Conservation (phyloP, 2,888 invertebrate genomes). For the Linnaemya tessellans region DNA sequence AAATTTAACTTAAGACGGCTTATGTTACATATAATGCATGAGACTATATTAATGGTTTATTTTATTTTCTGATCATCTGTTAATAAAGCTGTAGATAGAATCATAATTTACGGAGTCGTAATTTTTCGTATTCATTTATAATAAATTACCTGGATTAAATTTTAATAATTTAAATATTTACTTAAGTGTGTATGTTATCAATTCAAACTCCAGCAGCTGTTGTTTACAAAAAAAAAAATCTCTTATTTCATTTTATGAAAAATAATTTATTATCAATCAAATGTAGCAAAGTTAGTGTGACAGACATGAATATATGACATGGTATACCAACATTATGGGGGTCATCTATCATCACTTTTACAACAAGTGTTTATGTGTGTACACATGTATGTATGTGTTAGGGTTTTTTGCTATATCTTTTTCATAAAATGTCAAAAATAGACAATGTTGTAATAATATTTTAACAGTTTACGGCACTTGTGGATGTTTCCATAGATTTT, state of each 20-base stretch:
- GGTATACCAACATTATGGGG: constrained; percentile 41
- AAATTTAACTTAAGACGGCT: background rate
- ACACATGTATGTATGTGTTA: background rate
- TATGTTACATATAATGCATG: background rate
- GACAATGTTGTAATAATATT: constrained; percentile 38
- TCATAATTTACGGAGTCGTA: background rate
- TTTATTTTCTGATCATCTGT: background rate
- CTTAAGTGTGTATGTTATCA: constrained; percentile 56
- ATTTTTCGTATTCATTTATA: constrained; percentile 25
- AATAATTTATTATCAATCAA: constrained; percentile 67
- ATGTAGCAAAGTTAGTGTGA: constrained; percentile 23
- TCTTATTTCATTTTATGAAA: constrained; percentile 26
- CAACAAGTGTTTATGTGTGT: constrained; percentile 41
- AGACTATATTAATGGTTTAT: background rate
- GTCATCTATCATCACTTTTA: constrained; percentile 63
- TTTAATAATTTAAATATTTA: constrained; percentile 59
- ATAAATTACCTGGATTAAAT: constrained; percentile 59
- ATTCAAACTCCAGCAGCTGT: constrained; percentile 46
- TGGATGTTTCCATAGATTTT: constrained; percentile 9
- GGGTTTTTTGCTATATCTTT: background rate
- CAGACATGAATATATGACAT: constrained; percentile 32
- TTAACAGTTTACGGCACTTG: constrained; percentile 5
- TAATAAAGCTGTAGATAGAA: constrained; percentile 52
- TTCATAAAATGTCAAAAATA: constrained; percentile 12
- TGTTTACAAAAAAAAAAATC: constrained; percentile 44